Conservation (phyloP, 2,888 invertebrate genomes). For the Noctua pronuba region DNA sequence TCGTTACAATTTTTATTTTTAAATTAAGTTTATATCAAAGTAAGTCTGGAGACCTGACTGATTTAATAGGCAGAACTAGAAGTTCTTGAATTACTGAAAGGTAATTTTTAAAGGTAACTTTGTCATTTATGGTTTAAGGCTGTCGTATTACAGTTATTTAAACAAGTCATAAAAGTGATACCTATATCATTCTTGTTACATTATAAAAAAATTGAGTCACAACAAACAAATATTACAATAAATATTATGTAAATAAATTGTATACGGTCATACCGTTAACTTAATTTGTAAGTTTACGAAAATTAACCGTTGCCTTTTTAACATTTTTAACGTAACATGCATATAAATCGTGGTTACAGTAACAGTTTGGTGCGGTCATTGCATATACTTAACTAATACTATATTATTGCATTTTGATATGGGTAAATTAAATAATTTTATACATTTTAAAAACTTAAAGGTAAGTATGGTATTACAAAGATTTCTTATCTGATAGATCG, state of each 20-base stretch:
- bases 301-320: conserved; percentile 49
- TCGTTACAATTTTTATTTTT: background rate
- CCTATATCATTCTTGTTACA: background rate
- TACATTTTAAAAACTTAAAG: background rate
- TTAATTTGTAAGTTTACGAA: conserved; percentile 49
- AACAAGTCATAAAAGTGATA: background rate
- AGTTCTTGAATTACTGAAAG: background rate
- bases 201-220: background rate
- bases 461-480: background rate
- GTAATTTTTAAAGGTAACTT: background rate
- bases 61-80: background rate
- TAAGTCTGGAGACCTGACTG: background rate
- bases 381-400: conserved; percentile 34
- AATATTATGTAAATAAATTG: conserved; percentile 34
- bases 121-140: background rate
- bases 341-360: conserved; percentile 54
- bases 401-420: conserved; percentile 17
- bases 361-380: conserved; percentile 40
- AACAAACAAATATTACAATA: conserved; percentile 12
- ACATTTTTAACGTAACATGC: conserved; percentile 56
- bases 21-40: background rate
- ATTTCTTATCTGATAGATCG: background rate
- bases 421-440: background rate
- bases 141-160: background rate
- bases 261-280: conserved; percentile 26